Percentiles rank a stretch among this genome's conserved stretches.
Conservation (phyloP, 2,797 vertebrate genomes). For the Clangula hyemalis region DNA sequence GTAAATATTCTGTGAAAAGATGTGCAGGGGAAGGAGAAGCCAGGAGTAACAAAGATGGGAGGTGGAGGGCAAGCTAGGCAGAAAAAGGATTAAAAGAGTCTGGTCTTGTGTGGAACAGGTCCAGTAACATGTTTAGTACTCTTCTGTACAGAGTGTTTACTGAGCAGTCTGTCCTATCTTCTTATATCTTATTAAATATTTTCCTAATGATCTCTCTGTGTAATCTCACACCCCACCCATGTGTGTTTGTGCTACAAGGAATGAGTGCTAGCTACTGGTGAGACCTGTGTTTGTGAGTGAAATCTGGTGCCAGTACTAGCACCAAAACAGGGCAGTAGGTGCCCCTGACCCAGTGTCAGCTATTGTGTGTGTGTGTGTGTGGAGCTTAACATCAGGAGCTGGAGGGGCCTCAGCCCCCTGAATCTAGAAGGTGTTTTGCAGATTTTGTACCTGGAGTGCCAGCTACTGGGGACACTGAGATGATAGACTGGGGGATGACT, state of each 20-base stretch:
- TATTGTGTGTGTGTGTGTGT: neutral
- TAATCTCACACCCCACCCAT: fast-evolving
- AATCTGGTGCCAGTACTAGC: neutral
- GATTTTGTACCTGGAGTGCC: too few relatives aligned
- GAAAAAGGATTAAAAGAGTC: neutral
- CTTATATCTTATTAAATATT: neutral
- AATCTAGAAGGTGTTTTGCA: too few relatives aligned
- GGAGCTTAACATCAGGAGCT: too few relatives aligned
- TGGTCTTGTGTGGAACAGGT: fast-evolving
- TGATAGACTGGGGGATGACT: too few relatives aligned
- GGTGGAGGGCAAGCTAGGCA: neutral
- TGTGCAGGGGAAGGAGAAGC: neutral
- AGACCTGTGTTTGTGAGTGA: neutral
- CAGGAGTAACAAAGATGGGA: neutral
- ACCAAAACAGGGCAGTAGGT: neutral
- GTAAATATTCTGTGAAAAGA: neutral
- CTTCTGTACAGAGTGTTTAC: neutral
- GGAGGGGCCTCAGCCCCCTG: too few relatives aligned
- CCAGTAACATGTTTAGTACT: too few relatives aligned
- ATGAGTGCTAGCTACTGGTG: neutral
- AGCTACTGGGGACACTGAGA: too few relatives aligned
- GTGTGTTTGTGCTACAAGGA: neutral
- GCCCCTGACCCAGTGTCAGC: neutral
- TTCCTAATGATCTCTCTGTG: neutral
- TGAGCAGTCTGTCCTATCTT: neutral